phyloP scores from a whole-genome alignment of 2,113 vertebrate species.

The Spheniscus mendiculus region DNA sequence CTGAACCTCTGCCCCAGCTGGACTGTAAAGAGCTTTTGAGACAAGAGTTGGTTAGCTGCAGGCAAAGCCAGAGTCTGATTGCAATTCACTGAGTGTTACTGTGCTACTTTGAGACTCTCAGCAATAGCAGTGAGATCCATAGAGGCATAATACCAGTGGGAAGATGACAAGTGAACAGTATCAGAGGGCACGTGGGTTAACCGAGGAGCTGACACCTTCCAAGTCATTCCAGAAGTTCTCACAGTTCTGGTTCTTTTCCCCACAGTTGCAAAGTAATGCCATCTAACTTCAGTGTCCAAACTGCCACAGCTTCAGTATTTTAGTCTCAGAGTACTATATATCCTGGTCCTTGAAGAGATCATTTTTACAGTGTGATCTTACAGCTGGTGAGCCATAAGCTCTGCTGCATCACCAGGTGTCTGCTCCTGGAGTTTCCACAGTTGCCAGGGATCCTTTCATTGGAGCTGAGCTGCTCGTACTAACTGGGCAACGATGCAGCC shows the following conservation, averaged over 20 bases:
- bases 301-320: background rate
- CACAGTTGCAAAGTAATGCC: background rate
- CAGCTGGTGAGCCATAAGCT: background rate
- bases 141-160: background rate
- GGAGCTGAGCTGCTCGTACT: background rate
- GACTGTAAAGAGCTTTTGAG: background rate
- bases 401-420: background rate
- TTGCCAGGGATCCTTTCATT: background rate
- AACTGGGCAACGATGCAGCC: background rate
- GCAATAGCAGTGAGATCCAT: background rate
- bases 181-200: background rate
- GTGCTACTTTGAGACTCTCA: background rate
- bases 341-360: background rate
- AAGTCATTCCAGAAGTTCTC: background rate
- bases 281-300: background rate
- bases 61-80: background rate
- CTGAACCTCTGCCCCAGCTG: background rate
- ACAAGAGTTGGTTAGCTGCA: background rate
- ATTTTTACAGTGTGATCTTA: background rate
- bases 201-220: background rate
- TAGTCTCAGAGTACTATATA: background rate
- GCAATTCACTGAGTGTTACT: background rate
- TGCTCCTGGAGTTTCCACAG: background rate
- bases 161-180: background rate
- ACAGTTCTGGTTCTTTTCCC: background rate